A percentile compares a stretch with the other conserved stretches of the same genome.
These are phyloP conservation scores for Dasyurus viverrinus DNA, from an alignment of 2,113 vertebrate genomes.

Conservation along the genomic window DNA sequence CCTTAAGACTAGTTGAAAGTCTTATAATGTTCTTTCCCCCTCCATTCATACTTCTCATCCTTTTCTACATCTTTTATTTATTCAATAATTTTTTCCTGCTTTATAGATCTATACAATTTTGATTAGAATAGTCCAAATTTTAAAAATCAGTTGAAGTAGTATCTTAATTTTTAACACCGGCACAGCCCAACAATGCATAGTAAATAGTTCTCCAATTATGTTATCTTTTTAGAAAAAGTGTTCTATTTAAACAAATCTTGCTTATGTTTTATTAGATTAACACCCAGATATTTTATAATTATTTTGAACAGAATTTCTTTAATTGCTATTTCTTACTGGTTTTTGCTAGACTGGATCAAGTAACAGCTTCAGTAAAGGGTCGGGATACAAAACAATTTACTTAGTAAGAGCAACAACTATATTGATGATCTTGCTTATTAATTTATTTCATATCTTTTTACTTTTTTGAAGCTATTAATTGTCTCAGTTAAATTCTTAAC, in stretches of 20 bases:
- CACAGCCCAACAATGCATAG: neutral
- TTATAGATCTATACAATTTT: neutral
- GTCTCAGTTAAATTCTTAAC: neutral
- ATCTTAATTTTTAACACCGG: neutral
- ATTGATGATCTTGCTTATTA: neutral
- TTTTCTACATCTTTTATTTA: neutral
- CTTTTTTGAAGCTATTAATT: neutral
- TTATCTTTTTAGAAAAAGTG: neutral
- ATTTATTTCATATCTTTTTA: neutral
- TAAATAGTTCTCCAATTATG: neutral
- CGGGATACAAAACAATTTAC: neutral
- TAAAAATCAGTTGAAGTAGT: neutral
- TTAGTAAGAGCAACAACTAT: neutral
- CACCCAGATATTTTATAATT: neutral
- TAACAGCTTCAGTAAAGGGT: neutral
- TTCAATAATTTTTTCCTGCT: neutral
- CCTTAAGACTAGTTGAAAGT: neutral
- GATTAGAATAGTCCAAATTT: neutral
- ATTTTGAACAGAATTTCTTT: neutral
- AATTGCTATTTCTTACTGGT: neutral
- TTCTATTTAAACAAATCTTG: neutral
- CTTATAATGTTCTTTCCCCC: neutral
- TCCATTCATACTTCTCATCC: neutral
- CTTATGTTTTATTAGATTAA: neutral
- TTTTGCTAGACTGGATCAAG: neutral